Evolutionary conservation across 2,113 vertebrate species (phyloP), one percentile per base, ranked within the genome.

Genomic region (Brachypteracias leptosomus): DNA sequence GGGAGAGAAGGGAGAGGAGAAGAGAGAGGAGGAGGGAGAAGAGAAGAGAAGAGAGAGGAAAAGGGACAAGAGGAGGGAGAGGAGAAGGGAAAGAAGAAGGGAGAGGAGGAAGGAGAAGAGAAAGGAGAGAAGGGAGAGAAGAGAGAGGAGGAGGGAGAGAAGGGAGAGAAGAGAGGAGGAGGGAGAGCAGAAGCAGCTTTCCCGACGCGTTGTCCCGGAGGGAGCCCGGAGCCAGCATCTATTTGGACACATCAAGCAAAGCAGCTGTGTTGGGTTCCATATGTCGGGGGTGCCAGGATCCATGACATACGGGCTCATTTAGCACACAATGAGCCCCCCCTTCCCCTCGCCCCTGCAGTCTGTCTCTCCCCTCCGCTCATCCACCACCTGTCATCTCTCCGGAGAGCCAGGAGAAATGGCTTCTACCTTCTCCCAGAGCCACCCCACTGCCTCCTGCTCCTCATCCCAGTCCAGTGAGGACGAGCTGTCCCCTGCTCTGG

Each of bases 301-400:
- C 59, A 35, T 89, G 91, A 95, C 96, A 97, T 90, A 96, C 91
- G 86, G 96, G 84, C 90, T 94, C 95, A 88, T 95, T 95, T 88
- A 80, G 85, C 18, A 85, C 67, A 77, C 92, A 85, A 61, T 73
- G 22, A 65, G 52, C 51, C 35, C 82, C 83, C 58, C 51, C 47
- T 28, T 70, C 67, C 47, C 12, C 70, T 61, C 35, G 0, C 19
- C 91, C 78, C 80, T 52, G 11, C 90, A 61, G 90, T 51, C 93
- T 77, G 86, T 46, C 81, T 68, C 47, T 42, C 68, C 93, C 90
- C 91, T 74, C 26, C 16, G 61, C 91, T 78, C 96, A 94, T 95
- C 89, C 83, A 85, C 97, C 97, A 97, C 92, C 97, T 97, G 97
- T 61, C 97, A 81, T 74, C 93, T 22, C 96, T 85, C 88, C 10